These are phyloP conservation scores for Dromococcyx pavoninus DNA, from an alignment of 2,797 vertebrate genomes.

Conservation along the genomic window DNA sequence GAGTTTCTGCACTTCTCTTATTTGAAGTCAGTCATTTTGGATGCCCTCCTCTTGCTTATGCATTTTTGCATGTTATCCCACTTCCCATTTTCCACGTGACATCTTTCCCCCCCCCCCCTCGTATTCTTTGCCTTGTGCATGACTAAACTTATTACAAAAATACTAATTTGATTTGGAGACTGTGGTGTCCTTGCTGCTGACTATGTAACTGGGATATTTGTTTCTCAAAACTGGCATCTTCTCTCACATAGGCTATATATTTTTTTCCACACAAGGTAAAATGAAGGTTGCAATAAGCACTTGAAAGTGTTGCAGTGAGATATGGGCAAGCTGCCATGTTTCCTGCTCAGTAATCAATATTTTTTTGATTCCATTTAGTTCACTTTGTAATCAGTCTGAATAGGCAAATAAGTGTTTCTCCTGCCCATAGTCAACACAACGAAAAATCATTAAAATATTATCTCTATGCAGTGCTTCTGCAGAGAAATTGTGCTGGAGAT, in stretches of 20 bases:
- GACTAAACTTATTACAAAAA: not conserved
- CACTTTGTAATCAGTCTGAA: not conserved
- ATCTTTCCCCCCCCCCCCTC: rapidly evolving
- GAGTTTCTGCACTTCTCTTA: not conserved
- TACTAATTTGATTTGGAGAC: not conserved
- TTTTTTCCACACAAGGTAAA: not conserved
- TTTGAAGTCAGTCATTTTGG: not conserved
- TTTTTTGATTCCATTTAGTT: not conserved
- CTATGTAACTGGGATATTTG: not conserved
- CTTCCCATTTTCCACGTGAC: not conserved
- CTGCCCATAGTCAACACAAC: not conserved
- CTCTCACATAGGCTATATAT: not conserved
- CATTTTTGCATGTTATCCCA: not conserved
- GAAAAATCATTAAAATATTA: not conserved
- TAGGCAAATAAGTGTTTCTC: not conserved
- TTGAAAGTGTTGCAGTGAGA: not conserved
- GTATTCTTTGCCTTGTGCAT: not conserved
- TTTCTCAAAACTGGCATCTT: not conserved
- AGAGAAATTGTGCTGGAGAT: not conserved
- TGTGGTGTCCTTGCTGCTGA: not conserved
- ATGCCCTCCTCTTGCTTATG: not conserved
- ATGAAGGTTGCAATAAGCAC: not conserved
- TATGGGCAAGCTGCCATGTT: not conserved
- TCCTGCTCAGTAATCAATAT: not conserved
- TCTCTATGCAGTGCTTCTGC: not conserved